Base-by-base conservation (phyloP, 2,113 vertebrate genomes). In the Monopterus albus region DNA sequence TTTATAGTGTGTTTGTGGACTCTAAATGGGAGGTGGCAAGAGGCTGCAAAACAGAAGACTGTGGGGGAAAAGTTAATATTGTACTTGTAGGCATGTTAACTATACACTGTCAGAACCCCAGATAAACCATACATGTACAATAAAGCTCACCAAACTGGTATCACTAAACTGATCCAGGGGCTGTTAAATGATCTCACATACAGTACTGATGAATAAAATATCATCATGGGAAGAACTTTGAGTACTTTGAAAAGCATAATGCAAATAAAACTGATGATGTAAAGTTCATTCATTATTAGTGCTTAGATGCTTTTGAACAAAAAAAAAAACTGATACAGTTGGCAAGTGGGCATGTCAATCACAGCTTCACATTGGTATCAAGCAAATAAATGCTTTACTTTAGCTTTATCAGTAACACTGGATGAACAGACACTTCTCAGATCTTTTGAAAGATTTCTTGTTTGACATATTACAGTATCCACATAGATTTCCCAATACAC, bases 221-320 rank as follows among this genome's bases (percentile, higher is more conserved):
- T 77, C 72, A 66, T 61, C 52, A 45, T 10, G 43, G 73, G 79
- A 88, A 88, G 84, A 55, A 75, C 72, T 76, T 65, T 28, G 18
- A 65, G 12, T 15, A 50, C 38, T 50, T 64, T 42, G 36, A 67
- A 47, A 78, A 69, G 57, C 36, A 0, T 2, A 46, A 73, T 50
- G 73, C 21, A 36, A 75, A 72, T 15, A 69, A 50, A 47, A 68
- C 53, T 3, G 21, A 61, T 49, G 82, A 75, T 76, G 66, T 82
- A 84, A 74, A 77, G 66, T 76, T 71, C 64, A 56, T 56, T 81
- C 72, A 33, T 67, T 33, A 26, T 73, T 74, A 79, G 86, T 72
- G 70, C 79, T 60, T 20, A 23, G 53, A 71, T 9, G 29, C 29
- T 31, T 31, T 31, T 31, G 29, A 31, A 7, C 14, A n/a, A 17